A percentile compares a stretch with the other conserved stretches of the same genome.
These are phyloP conservation scores for Cephus pulcher DNA, from an alignment of 2,888 invertebrate species.

Conservation along the genomic window DNA sequence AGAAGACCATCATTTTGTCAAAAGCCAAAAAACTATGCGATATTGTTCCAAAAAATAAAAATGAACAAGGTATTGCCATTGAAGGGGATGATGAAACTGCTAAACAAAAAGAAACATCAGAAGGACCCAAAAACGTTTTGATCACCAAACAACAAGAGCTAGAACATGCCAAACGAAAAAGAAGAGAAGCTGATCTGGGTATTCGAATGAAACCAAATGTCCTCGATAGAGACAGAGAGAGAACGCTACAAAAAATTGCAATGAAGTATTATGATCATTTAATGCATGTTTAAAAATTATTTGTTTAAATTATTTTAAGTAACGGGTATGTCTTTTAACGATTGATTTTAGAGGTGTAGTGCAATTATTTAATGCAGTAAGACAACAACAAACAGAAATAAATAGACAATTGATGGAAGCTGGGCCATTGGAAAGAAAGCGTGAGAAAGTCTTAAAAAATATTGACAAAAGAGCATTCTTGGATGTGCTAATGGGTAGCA, in stretches of 20 bases:
- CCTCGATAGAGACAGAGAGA: constrained; percentile 82
- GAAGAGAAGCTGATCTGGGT: constrained; percentile 72
- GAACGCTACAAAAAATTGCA: constrained; percentile 82
- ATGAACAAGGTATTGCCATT: constrained; percentile 67
- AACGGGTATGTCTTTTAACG: background rate
- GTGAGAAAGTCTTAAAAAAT: constrained; percentile 81
- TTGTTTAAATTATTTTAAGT: background rate
- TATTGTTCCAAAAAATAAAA: constrained; percentile 66
- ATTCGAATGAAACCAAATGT: constrained; percentile 82
- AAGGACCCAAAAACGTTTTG: constrained; percentile 40
- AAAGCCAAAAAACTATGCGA: constrained; percentile 81
- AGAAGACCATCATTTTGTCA: constrained; percentile 81
- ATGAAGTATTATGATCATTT: constrained; percentile 70
- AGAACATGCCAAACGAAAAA: constrained; percentile 51
- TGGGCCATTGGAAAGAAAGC: constrained; percentile 81
- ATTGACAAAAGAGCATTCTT: constrained; percentile 82
- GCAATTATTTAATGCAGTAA: constrained; percentile 91
- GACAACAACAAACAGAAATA: constrained; percentile 84
- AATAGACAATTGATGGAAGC: constrained; percentile 77
- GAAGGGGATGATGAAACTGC: constrained; percentile 69
- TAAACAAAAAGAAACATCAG: constrained; percentile 65
- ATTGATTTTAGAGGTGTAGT: constrained; percentile 81
- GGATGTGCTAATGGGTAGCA: constrained; percentile 79
- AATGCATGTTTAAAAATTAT: constrained; percentile 1
- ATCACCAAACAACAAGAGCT: constrained; percentile 59